phyloP scores from a whole-genome alignment of 2,797 vertebrate genomes.

The Lagocephalus sceleratus region DNA sequence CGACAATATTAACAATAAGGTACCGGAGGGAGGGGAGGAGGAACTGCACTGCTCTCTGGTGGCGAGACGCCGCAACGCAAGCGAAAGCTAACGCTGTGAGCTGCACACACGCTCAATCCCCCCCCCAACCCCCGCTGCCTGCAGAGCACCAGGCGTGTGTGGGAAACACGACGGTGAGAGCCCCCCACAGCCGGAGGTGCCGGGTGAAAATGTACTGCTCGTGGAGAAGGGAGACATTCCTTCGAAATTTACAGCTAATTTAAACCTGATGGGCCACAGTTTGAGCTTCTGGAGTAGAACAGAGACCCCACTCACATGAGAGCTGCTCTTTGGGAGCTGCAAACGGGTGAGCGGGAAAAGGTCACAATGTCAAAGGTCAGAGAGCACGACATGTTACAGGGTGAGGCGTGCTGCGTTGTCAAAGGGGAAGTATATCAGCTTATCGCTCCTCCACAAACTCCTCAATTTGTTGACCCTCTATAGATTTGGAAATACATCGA shows the following conservation, averaged over 20 bases:
- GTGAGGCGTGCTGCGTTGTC: conserved; percentile 8
- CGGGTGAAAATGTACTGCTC: conserved; percentile 59
- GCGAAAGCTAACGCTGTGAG: neutral
- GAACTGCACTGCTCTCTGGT: conserved; percentile 57
- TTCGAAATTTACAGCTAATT: conserved; percentile 70
- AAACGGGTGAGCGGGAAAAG: conserved; percentile 29
- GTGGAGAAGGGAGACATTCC: conserved; percentile 60
- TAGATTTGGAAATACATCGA: neutral
- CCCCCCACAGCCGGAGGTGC: conserved; percentile 47
- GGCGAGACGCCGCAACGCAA: conserved; percentile 29
- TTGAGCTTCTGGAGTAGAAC: conserved; percentile 48
- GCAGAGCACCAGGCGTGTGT: conserved; percentile 36
- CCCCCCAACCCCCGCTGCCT: too few relatives aligned
- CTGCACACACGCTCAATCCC: too few relatives aligned
- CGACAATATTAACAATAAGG: conserved; percentile 9
- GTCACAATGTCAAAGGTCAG: conserved; percentile 48
- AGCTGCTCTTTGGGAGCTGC: conserved; percentile 25
- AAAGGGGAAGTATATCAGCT: conserved; percentile 6
- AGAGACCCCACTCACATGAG: conserved; percentile 30
- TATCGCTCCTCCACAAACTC: conserved; percentile 4
- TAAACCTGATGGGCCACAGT: conserved; percentile 70
- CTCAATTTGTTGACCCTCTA: conserved; percentile 5
- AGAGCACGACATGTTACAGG: conserved; percentile 20
- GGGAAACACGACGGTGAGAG: conserved; percentile 50
- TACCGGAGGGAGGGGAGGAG: neutral